A percentile compares a stretch with the other conserved stretches of the same genome.
Conservation (phyloP, 2,113 vertebrate species). For the Cephalopholis sonnerati region DNA sequence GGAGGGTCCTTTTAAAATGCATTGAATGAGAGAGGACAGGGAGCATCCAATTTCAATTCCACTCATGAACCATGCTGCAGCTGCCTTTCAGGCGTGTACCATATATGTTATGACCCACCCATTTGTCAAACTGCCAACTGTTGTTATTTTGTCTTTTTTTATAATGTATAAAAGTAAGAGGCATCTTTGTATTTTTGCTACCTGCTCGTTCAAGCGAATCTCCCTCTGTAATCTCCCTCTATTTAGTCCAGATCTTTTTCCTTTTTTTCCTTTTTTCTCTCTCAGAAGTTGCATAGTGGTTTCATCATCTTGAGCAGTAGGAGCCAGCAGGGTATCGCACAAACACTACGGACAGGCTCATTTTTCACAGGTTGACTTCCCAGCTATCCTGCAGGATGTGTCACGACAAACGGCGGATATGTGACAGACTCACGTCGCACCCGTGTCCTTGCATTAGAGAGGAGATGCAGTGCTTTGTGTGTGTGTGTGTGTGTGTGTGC, state of each 20-base stretch:
- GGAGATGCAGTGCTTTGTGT: conserved; percentile 33
- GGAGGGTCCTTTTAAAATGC: conserved; percentile 81
- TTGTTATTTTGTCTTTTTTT: conserved; percentile 73
- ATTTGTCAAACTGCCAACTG: conserved; percentile 80
- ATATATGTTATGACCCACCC: conserved; percentile 74
- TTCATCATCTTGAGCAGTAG: conserved; percentile 83
- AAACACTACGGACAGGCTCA: conserved; percentile 81
- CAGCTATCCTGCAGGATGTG: conserved; percentile 76
- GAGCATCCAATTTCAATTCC: conserved; percentile 79
- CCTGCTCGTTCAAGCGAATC: conserved; percentile 75
- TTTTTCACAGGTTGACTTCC: conserved; percentile 84
- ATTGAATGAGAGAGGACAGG: conserved; percentile 72
- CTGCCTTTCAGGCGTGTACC: conserved; percentile 72
- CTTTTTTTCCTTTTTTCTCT: conserved; percentile 20
- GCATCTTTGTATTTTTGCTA: conserved; percentile 66
- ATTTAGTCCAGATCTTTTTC: conserved; percentile 68
- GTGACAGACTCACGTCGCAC: conserved; percentile 76
- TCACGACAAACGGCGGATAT: conserved; percentile 73
- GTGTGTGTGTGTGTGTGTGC: conserved; percentile 18
- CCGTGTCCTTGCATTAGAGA: conserved; percentile 79
- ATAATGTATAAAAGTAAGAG: conserved; percentile 68
- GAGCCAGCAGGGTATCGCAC: conserved; percentile 80
- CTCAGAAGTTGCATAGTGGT: conserved; percentile 81
- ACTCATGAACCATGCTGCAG: conserved; percentile 74
- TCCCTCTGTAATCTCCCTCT: conserved; percentile 75